Percentiles rank a stretch among this genome's conserved stretches.
These are phyloP conservation scores for Pristis pectinata DNA, from an alignment of 2,797 vertebrate genomes.

Conservation along the genomic window DNA sequence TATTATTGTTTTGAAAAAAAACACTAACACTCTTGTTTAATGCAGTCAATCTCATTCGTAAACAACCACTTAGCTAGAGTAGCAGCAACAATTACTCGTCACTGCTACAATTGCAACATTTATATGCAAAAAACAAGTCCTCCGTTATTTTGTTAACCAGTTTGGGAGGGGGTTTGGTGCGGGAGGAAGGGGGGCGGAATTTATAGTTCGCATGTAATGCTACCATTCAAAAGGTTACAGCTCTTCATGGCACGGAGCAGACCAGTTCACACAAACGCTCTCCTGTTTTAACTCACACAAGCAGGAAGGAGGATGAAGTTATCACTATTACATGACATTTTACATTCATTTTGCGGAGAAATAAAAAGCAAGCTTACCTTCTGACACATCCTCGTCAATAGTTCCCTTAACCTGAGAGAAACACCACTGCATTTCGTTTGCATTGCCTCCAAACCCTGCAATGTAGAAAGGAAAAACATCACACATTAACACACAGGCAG, in stretches of 20 bases:
- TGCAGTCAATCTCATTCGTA: background rate
- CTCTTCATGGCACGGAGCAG: background rate
- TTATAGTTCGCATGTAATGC: constrained; percentile 11
- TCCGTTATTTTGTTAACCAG: constrained; percentile 1
- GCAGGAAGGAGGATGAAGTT: background rate
- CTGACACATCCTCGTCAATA: constrained; percentile 51
- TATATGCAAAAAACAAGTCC: background rate
- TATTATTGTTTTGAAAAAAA: background rate
- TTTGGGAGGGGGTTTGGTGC: background rate
- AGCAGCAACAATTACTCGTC: background rate
- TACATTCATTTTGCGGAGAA: background rate
- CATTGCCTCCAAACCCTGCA: constrained; percentile 56
- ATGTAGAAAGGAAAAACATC: background rate
- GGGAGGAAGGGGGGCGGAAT: too few species aligned
- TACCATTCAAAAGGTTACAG: constrained; percentile 32
- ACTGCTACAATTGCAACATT: background rate
- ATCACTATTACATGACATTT: background rate
- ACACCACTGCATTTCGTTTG: constrained; percentile 61
- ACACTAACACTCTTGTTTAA: background rate
- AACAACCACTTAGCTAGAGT: background rate
- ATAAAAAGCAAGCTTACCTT: constrained; percentile 50
- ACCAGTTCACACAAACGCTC: constrained; percentile 16
- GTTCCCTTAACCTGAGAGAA: constrained; percentile 62
- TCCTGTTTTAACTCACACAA: background rate
- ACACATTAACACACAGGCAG: background rate